Conservation (phyloP, 2,888 invertebrate species). For the Drosophila longiperda region DNA sequence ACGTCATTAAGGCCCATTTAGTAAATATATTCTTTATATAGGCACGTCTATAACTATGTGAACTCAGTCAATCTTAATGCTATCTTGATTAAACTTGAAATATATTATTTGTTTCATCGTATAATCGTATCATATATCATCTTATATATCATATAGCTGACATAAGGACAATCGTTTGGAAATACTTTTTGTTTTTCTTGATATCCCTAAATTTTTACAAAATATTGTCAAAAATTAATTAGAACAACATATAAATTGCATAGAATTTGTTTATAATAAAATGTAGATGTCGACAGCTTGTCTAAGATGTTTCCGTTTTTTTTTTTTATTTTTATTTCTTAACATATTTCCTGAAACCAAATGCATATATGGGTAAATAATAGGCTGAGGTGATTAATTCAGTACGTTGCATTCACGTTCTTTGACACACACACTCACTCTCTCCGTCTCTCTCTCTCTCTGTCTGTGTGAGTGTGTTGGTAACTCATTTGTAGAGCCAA, state of each 20-base stretch:
- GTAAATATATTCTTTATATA: background rate
- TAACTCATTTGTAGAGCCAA: slow-evolving; percentile 64
- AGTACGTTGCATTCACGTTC: slow-evolving; percentile 44
- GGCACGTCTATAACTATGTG: background rate
- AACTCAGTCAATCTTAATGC: background rate
- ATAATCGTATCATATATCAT: background rate
- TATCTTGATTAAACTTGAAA: background rate
- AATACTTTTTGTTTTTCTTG: background rate
- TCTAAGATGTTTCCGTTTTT: background rate
- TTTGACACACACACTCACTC: background rate
- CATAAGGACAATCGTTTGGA: background rate
- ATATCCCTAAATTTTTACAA: background rate
- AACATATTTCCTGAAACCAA: background rate
- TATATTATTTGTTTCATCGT: background rate
- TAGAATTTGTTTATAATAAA: background rate
- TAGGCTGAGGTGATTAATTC: slow-evolving; percentile 48
- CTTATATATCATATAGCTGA: background rate
- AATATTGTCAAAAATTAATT: background rate
- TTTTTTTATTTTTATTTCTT: background rate
- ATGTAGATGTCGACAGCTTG: background rate
- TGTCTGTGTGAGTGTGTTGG: background rate
- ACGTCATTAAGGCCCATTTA: background rate
- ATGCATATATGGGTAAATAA: slow-evolving; percentile 8
- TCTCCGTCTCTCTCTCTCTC: background rate
- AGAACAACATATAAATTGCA: background rate